These are phyloP conservation scores for Parnassius smintheus DNA, from an alignment of 2,888 invertebrate species.

Conservation along the genomic window DNA sequence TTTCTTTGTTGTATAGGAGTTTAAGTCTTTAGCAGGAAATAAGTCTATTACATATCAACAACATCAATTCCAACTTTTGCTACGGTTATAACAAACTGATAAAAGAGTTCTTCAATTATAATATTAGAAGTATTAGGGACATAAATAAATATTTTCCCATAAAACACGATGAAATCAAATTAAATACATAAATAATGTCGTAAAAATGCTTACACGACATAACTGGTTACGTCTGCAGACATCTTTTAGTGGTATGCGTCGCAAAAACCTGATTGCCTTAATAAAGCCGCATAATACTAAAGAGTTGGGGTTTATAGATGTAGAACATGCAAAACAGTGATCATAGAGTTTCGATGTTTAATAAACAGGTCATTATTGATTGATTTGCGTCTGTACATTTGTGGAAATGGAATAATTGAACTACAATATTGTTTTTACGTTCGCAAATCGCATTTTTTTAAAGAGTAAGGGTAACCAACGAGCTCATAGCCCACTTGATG, in stretches of 20 bases:
- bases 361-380: conserved; percentile 29
- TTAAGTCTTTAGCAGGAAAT: too few relatives aligned
- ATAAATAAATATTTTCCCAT: conserved; percentile 20
- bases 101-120: too few relatives aligned
- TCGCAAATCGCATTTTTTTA: too few relatives aligned
- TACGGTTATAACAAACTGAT: too few relatives aligned
- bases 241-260: conserved; percentile 31
- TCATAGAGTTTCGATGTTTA: conserved; percentile 30
- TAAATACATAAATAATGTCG: conserved; percentile 31
- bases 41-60: too few relatives aligned
- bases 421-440: too few relatives aligned
- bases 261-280: conserved; percentile 34
- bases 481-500: too few relatives aligned
- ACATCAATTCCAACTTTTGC: too few relatives aligned
- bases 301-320: conserved; percentile 29
- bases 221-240: conserved; percentile 32
- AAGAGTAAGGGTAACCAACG: too few relatives aligned
- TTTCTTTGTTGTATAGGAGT: too few relatives aligned
- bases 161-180: conserved; percentile 23
- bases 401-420: too few relatives aligned
- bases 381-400: conserved; percentile 10
- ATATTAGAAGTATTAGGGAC: too few relatives aligned
- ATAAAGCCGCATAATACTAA: conserved; percentile 34
- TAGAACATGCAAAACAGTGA: conserved; percentile 35
- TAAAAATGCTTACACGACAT: conserved; percentile 27